Conservation (phyloP, 2,797 vertebrate genomes). For the Clarias pachynema region DNA sequence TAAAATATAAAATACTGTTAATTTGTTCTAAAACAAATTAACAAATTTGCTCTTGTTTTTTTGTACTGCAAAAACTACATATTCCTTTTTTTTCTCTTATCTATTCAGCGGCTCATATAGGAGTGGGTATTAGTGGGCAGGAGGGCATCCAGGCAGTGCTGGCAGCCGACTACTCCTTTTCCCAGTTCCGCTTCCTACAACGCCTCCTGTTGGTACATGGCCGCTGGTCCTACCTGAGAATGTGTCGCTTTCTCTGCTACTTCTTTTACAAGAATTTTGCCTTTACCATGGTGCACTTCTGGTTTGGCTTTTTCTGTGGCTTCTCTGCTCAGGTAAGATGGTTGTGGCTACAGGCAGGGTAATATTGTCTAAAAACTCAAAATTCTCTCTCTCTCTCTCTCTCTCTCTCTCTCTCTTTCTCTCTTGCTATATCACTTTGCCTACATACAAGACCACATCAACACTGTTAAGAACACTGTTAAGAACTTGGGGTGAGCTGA, state of each 20-base stretch:
- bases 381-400: neutral
- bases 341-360: neutral
- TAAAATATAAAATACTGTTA: neutral
- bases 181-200: constrained; percentile 94
- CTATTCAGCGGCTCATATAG: constrained; percentile 86
- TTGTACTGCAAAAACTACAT: neutral
- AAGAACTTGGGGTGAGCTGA: neutral
- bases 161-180: constrained; percentile 92
- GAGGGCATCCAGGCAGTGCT: constrained; percentile 94
- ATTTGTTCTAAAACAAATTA: neutral
- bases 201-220: constrained; percentile 92
- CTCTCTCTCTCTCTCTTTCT: too few species aligned
- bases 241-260: constrained; percentile 97
- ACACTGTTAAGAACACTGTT: too few species aligned
- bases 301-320: constrained; percentile 97
- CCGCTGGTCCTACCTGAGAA: constrained; percentile 95
- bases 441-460: neutral
- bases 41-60: neutral
- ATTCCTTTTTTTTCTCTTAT: neutral
- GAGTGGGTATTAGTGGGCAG: constrained; percentile 93
- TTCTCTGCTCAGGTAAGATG: constrained; percentile 91
- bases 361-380: neutral
- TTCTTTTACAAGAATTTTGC: constrained; percentile 99
- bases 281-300: constrained; percentile 99
- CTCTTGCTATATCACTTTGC: too few species aligned